Percentiles rank a stretch among this genome's conserved stretches.
Conservation (phyloP, 1,140 invertebrate genomes). For the Eurosta solidaginis region DNA sequence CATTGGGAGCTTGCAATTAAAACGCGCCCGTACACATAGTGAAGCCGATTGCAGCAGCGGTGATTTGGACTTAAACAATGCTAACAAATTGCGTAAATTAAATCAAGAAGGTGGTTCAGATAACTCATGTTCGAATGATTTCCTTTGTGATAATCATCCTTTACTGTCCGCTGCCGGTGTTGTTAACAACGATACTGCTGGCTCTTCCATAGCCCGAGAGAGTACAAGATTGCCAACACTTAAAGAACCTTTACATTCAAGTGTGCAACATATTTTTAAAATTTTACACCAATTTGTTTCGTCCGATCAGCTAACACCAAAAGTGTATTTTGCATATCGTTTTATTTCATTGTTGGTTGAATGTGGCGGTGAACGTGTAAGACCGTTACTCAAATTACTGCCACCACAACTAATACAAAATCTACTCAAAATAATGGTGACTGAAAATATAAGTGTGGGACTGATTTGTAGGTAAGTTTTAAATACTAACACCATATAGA, state of each 20-base stretch:
- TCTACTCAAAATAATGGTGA: conserved; percentile 70
- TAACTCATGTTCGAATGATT: conserved; percentile 64
- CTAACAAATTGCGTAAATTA: conserved; percentile 67
- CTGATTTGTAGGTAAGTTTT: conserved; percentile 43
- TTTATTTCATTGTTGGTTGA: conserved; percentile 81
- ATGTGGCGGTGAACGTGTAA: conserved; percentile 76
- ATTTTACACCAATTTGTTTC: conserved; percentile 76
- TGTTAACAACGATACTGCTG: not conserved
- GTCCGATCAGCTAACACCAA: conserved; percentile 78
- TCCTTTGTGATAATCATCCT: conserved; percentile 59
- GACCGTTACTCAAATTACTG: conserved; percentile 79
- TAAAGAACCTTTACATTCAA: conserved; percentile 67
- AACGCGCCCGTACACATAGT: conserved; percentile 68
- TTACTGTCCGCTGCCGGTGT: not conserved
- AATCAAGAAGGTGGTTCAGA: conserved; percentile 67
- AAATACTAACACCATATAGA: too few relatives aligned
- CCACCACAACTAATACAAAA: conserved; percentile 77
- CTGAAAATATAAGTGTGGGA: conserved; percentile 55
- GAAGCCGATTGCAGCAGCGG: conserved; percentile 55
- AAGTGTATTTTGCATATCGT: conserved; percentile 84
- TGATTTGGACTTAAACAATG: conserved; percentile 64
- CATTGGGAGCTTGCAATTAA: conserved; percentile 58
- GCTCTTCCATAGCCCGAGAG: not conserved
- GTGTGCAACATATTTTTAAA: conserved; percentile 70
- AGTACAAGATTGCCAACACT: conserved; percentile 45